Evolutionary conservation across 1,140 invertebrate species (phyloP).

Genomic region (Tenebrio molitor): DNA sequence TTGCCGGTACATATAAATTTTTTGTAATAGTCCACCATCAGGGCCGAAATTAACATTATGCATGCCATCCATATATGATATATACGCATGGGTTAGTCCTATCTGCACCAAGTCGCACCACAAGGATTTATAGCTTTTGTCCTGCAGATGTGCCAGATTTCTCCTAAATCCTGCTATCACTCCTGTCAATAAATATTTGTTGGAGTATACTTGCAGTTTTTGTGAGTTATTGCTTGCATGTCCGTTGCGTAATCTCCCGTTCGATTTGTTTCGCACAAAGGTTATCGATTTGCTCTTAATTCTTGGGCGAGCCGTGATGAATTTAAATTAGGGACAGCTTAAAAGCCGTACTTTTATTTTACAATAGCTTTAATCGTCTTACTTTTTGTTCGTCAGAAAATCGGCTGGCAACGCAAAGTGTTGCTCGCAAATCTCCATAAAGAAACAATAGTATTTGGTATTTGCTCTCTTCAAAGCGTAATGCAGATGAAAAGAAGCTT

Average conservation of each 20-base stretch:
- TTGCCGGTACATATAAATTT: not conserved
- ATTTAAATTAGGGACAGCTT: constrained; percentile 2
- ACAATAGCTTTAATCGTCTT: constrained; percentile 34
- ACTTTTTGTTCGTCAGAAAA: constrained; percentile 24
- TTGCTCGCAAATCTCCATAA: constrained; percentile 11
- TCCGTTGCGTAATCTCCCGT: not conserved
- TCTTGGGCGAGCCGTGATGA: not conserved
- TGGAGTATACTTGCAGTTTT: not conserved
- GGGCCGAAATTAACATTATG: not conserved
- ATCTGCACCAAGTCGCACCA: not conserved
- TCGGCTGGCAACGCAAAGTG: constrained; percentile 5
- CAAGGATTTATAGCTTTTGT: constrained; percentile 2
- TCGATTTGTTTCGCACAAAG: not conserved
- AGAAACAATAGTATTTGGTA: constrained; percentile 28
- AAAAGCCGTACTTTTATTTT: constrained; percentile 14
- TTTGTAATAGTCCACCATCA: no score
- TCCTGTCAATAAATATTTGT: constrained; percentile 7
- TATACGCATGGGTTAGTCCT: not conserved
- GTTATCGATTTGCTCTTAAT: constrained; percentile 4
- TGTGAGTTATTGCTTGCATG: not conserved
- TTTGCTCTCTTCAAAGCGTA: constrained; percentile 17
- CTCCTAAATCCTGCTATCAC: constrained; percentile 4
- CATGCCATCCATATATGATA: not conserved
- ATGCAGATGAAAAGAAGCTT: constrained; percentile 1
- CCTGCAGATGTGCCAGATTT: constrained; percentile 9